Percentiles rank a stretch among this genome's conserved stretches.
Conservation (phyloP, 2,113 vertebrate genomes). For the Oreochromis tanganicae region DNA sequence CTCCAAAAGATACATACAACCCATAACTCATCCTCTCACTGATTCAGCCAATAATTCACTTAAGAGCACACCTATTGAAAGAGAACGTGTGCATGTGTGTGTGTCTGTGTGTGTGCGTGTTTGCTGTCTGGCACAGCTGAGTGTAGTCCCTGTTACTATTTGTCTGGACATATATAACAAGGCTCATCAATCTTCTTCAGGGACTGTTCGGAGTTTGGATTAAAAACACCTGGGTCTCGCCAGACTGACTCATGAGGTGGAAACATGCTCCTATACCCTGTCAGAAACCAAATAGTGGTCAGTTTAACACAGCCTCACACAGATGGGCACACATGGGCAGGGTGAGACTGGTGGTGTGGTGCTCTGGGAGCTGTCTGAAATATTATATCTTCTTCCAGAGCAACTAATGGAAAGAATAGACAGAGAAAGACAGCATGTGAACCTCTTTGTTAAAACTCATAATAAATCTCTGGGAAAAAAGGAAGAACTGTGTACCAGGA, state of each 20-base stretch:
- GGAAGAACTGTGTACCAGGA: neutral
- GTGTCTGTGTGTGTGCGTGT: neutral
- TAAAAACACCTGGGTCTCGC: constrained; percentile 66
- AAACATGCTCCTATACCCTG: constrained; percentile 52
- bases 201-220: constrained; percentile 55
- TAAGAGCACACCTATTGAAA: constrained; percentile 14
- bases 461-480: constrained; percentile 2
- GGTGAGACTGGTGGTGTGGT: neutral
- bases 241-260: constrained; percentile 59
- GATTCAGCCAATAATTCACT: constrained; percentile 37
- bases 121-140: constrained; percentile 44
- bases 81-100: neutral
- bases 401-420: neutral
- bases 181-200: constrained; percentile 73
- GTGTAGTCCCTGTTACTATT: constrained; percentile 52
- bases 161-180: constrained; percentile 70
- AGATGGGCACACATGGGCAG: constrained; percentile 34
- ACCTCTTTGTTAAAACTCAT: neutral
- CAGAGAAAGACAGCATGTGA: neutral
- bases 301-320: constrained; percentile 34
- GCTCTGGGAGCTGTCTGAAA: constrained; percentile 36
- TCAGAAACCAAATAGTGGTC: constrained; percentile 45
- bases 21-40: constrained; percentile 20
- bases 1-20: constrained; percentile 11
- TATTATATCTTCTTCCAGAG: neutral